These are phyloP conservation scores for Brachyistius frenatus DNA, from an alignment of 2,113 vertebrate genomes.

Conservation along the genomic window DNA sequence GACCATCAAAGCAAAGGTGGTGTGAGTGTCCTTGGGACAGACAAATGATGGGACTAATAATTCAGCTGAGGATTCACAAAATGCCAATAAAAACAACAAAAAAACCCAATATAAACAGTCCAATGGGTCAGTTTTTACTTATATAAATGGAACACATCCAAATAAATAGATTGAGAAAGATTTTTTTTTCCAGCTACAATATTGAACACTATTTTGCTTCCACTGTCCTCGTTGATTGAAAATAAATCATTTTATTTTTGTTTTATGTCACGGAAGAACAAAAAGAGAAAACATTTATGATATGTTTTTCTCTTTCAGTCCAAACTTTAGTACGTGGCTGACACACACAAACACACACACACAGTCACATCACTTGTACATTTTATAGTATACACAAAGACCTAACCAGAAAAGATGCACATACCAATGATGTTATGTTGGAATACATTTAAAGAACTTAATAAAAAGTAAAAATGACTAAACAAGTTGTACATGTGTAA, in stretches of 20 bases:
- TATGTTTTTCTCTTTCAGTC: conserved; percentile 1
- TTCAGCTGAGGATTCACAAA: not conserved
- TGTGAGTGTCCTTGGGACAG: conserved; percentile 36
- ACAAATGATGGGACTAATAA: not conserved
- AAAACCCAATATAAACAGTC: not conserved
- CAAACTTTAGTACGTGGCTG: too few species aligned
- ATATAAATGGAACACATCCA: not conserved
- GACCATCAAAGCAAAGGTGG: conserved; percentile 15
- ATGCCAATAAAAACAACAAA: not conserved
- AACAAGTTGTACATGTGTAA: conserved; percentile 16
- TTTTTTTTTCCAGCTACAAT: too few species aligned
- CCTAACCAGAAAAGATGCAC: not conserved
- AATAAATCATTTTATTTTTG: not conserved
- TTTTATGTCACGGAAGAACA: not conserved
- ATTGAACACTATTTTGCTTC: not conserved
- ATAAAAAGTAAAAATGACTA: not conserved
- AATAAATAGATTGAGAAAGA: not conserved
- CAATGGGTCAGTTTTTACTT: not conserved
- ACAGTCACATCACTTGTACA: not conserved
- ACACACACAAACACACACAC: not conserved
- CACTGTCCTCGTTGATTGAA: not conserved
- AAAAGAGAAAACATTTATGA: not conserved
- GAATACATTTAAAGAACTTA: not conserved
- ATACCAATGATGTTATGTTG: not conserved
- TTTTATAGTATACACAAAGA: not conserved